Base-by-base conservation (phyloP, 2,797 vertebrate genomes). In the Microchirus variegatus region DNA sequence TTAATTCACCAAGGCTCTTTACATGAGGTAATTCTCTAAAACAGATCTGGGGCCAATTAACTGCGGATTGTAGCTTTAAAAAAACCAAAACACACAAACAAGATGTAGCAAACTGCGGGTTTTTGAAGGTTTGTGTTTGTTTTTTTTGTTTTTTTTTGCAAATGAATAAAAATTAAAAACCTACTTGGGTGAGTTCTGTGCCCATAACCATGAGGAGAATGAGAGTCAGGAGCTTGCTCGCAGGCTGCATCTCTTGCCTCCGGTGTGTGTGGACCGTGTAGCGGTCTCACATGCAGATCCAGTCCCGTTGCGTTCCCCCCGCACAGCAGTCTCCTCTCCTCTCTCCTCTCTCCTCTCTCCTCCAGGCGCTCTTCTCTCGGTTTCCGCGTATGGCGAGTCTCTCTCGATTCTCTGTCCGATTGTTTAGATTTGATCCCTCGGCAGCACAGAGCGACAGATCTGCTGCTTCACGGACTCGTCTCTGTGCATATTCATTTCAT, bases 121-220 rank as follows among this genome's bases (percentile, higher is more conserved):
- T 22, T 22, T 22, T 31, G n/a, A n/a, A 31, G 1, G 31, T 31
- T 31, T 6, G 26, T 31, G 4, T 31, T 31, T 31, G 92, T 91
- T 85, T 91, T 84, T 26, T 14, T 17, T 46, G 1, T 18, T 46
- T 36, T 15, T 45, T 17, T 47, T 46, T 17, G 11, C 5, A 12
- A 9, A 14, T 3, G 13, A 47, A 9, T 5, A 43, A 41, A 7
- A 22, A 37, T 56, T 63, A 22, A 44, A 22, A 45, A 82, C 96
- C 93, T 97, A 98, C 97, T 96, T 98, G 96, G 76, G 95, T 97
- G 93, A 98, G 95, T 95, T 98, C 95, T 87, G 95, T 96, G 94
- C 95, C 95, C 95, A 97, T 95, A 91, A 98, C 93, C 94, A 96
- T 87, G 91, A 98, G 95, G 85, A 97, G 86, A 88, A 94, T 89